Percentiles rank a stretch among this genome's conserved stretches.
Evolutionary conservation across 2,113 vertebrate genomes (phyloP).

Genomic region (Chaetura pelagica): DNA sequence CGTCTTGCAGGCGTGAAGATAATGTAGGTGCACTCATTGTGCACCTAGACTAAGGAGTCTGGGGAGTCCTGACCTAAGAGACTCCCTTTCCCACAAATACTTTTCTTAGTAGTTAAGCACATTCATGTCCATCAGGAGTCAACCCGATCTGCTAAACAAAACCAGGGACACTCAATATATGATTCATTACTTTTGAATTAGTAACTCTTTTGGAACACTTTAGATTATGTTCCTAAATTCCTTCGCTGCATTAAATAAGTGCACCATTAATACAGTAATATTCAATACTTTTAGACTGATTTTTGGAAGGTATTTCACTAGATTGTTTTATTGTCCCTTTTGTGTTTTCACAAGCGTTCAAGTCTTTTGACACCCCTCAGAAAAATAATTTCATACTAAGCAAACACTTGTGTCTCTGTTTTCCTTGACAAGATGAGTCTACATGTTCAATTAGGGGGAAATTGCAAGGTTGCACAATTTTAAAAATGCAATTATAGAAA

Average conservation of each 20-base stretch:
- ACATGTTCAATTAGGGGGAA: background rate
- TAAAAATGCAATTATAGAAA: background rate
- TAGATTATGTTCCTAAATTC: background rate
- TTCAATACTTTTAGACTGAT: background rate
- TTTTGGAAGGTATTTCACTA: background rate
- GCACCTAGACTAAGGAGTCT: background rate
- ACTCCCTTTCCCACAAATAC: background rate
- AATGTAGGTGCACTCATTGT: too few relatives aligned
- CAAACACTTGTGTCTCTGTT: background rate
- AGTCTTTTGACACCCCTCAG: rapidly evolving
- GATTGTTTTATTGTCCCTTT: background rate
- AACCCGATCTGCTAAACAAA: background rate
- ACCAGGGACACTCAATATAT: background rate
- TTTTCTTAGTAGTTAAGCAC: background rate
- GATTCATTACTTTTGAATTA: background rate
- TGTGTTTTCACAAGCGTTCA: background rate
- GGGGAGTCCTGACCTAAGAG: background rate
- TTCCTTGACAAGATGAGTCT: background rate
- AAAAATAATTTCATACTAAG: background rate
- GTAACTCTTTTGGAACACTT: background rate
- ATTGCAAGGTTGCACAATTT: background rate
- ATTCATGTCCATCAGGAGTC: background rate
- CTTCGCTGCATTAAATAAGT: background rate
- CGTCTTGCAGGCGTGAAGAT: background rate
- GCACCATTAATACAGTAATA: background rate